Conservation (phyloP, 2,888 invertebrate species). For the Acleris sparsana region DNA sequence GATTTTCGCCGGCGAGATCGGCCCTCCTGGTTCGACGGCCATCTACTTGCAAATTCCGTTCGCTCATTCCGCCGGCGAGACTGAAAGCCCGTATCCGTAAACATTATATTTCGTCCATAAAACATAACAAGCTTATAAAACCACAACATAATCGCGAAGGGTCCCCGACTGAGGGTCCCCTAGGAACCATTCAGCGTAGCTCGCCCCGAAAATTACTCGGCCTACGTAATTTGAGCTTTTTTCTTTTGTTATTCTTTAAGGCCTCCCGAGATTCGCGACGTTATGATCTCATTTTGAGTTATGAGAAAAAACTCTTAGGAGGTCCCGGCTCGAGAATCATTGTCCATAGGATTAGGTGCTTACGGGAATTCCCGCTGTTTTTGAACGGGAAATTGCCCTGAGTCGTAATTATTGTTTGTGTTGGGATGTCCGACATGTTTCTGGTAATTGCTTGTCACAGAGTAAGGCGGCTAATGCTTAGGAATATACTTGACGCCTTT, state of each 20-base stretch:
- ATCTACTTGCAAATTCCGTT: constrained; percentile 39
- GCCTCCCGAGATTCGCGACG: constrained; percentile 76
- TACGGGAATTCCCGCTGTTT: constrained; percentile 49
- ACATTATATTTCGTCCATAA: constrained; percentile 69
- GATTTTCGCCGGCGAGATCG: constrained; percentile 14
- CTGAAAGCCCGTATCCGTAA: constrained; percentile 61
- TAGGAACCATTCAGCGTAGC: constrained; percentile 70
- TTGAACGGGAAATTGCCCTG: constrained; percentile 34
- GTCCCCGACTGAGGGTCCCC: constrained; percentile 67
- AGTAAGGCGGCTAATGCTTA: constrained; percentile 11
- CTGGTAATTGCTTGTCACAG: constrained; percentile 25
- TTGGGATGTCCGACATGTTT: constrained; percentile 24
- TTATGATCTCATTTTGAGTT: constrained; percentile 83
- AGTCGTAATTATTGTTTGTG: constrained; percentile 33
- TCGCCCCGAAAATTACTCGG: constrained; percentile 80
- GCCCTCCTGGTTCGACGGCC: constrained; percentile 20
- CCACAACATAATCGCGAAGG: constrained; percentile 76
- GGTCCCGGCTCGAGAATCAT: constrained; percentile 70
- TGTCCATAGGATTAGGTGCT: constrained; percentile 74
- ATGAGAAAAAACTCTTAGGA: constrained; percentile 79
- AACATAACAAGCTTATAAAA: constrained; percentile 82
- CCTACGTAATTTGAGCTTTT: constrained; percentile 78
- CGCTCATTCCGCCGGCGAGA: constrained; percentile 50
- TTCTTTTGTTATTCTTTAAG: constrained; percentile 80
- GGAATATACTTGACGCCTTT: constrained; percentile 1